Base-by-base conservation (phyloP, 1,140 invertebrate genomes). In the Riptortus pedestris region DNA sequence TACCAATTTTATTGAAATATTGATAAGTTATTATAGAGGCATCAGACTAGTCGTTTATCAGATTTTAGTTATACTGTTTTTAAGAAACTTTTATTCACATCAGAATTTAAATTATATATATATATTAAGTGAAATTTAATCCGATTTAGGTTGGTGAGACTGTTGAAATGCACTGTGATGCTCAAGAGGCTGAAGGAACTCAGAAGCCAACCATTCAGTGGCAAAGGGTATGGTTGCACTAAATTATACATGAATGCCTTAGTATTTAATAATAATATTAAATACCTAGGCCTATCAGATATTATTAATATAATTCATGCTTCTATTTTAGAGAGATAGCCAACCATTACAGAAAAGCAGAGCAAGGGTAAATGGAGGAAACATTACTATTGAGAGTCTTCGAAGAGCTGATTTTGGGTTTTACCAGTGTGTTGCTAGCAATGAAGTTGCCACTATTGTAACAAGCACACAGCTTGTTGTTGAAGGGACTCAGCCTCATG, bases 401-500 rank as follows among this genome's bases (percentile, higher is more conserved):
- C 79, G 86, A 2, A 83, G 93, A 33, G 83, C 86, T 52, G 95
- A 98, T 77, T 93, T 96, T 74, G 94, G 93, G 7, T 86, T 85
- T 70, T 97, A 97, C 75, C 91, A 97, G 75, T 97, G 95, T 76
- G 85, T 96, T 60, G 91, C 91, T 2, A 86, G 85, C 63, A 98
- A 97, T 75, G 92, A 96, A 78, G 90, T 96, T 64, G 92, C 93
- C 47, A 95, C 91, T 1, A 87, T 97, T 71, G 86, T 93, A 31
- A 84, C 88, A 4, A 82, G 86, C 48, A 95, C 93, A 18, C 88
- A 93, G 71, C 78, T 98, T 57, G 89, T 95, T 65, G 89, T 97
- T 62, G 92, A 96, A 78, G 93, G 91, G 61, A 96, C 93, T 2
- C 93, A 95, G 72, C 94, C 94, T 3, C 93, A 97, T 75, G 92